phyloP scores from a whole-genome alignment of 2,797 vertebrate genomes.

The Alca torda region DNA sequence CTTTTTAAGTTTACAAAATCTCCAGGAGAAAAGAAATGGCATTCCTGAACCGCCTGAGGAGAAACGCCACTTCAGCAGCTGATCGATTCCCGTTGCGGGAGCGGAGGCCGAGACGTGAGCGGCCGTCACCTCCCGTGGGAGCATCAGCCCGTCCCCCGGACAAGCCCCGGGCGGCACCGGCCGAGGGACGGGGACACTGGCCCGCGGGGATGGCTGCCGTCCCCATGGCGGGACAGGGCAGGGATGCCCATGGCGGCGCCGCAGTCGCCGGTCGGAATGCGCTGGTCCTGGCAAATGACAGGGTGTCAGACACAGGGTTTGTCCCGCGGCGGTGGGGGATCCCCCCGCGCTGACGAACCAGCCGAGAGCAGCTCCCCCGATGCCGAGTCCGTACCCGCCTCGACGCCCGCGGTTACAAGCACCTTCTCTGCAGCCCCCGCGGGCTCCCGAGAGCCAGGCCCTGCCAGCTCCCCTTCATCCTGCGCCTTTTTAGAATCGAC shows the following conservation, averaged over 20 bases:
- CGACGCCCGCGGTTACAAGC: rapidly evolving
- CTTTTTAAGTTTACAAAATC: conserved; percentile 71
- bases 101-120: rapidly evolving
- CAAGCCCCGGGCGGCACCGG: rapidly evolving
- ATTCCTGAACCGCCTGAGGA: background rate
- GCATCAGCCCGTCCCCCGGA: rapidly evolving
- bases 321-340: background rate
- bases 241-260: background rate
- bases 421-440: background rate
- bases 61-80: background rate
- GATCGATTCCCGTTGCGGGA: background rate
- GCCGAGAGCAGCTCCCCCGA: background rate
- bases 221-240: rapidly evolving
- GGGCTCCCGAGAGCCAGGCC: background rate
- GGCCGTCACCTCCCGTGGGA: background rate
- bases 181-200: rapidly evolving
- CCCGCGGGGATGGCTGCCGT: rapidly evolving
- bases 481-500: background rate
- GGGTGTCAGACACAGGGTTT: rapidly evolving
- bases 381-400: background rate
- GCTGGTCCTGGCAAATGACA: rapidly evolving
- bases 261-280: rapidly evolving
- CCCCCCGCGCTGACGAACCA: background rate
- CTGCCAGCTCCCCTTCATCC: background rate
- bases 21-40: conserved; percentile 25